Evolutionary conservation across 1,140 invertebrate genomes (phyloP).

Genomic region (Lordiphosa stackelbergi): DNA sequence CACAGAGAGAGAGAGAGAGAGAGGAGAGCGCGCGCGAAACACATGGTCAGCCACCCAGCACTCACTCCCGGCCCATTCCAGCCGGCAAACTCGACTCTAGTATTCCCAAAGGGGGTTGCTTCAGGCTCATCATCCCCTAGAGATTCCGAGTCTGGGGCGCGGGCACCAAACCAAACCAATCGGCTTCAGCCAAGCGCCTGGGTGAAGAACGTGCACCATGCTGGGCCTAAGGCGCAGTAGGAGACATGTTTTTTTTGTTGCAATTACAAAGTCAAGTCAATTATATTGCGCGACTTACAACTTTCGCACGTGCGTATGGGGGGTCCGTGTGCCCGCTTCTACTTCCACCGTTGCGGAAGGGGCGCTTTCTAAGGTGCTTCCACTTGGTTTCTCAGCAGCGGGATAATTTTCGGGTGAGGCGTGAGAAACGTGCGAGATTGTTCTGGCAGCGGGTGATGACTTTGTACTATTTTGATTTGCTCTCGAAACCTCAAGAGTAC

Average conservation of each 20-base stretch:
- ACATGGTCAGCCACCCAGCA: constrained; percentile 41
- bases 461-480: constrained; percentile 11
- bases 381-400: constrained; percentile 68
- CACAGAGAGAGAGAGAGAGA: constrained; percentile 5
- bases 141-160: constrained; percentile 18
- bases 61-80: constrained; percentile 29
- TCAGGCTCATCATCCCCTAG: constrained; percentile 46
- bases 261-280: constrained; percentile 72
- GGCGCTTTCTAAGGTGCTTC: constrained; percentile 48
- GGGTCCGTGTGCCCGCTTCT: constrained; percentile 36
- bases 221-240: constrained; percentile 51
- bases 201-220: constrained; percentile 43
- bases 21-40: constrained; percentile 3
- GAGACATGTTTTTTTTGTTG: constrained; percentile 40
- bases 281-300: constrained; percentile 49
- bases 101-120: constrained; percentile 63
- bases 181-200: constrained; percentile 37
- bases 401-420: constrained; percentile 38
- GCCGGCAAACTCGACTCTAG: constrained; percentile 20
- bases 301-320: constrained; percentile 72
- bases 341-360: constrained; percentile 6
- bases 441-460: constrained; percentile 32
- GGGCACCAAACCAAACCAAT: constrained; percentile 75
- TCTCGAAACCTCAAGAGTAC: constrained; percentile 2
- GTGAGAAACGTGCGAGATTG: constrained; percentile 47